These are phyloP conservation scores for Aurelia coerulea DNA, from an alignment of 30 jellyfish, hydroid and myxozoan species.

Conservation along the genomic window DNA sequence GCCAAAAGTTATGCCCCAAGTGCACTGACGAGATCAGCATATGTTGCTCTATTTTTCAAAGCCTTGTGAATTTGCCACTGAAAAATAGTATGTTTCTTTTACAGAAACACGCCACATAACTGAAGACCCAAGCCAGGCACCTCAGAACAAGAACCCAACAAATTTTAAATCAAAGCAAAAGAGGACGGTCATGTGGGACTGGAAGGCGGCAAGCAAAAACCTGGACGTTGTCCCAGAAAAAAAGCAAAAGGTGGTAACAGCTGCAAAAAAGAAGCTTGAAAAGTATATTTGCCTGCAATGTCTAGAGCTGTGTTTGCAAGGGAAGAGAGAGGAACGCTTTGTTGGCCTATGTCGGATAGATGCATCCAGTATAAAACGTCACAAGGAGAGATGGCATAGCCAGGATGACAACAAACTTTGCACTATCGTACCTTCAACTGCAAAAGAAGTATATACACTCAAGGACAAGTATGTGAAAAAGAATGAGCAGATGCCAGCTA, in stretches of 20 bases:
- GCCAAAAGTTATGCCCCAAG: no score
- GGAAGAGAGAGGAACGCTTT: constrained; percentile 34
- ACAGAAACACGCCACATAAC: no score
- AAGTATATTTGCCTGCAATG: constrained; percentile 34
- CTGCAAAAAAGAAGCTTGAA: background rate
- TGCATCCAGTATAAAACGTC: constrained; percentile 22
- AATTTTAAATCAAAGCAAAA: background rate
- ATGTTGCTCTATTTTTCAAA: no score
- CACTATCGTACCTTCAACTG: constrained; percentile 44
- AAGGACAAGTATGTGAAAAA: constrained; percentile 11
- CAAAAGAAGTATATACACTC: constrained; percentile 5
- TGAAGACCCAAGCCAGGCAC: no score
- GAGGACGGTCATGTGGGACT: constrained; percentile 30
- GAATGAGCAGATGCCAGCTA: background rate
- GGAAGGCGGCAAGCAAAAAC: constrained; percentile 5
- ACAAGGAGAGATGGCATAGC: constrained; percentile 61
- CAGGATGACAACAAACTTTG: constrained; percentile 21
- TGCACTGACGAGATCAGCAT: no score
- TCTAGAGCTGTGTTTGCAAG: constrained; percentile 24
- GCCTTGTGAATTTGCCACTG: no score
- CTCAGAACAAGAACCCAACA: no score
- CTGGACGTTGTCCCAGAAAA: background rate
- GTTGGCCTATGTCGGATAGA: constrained; percentile 36
- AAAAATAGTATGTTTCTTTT: no score
- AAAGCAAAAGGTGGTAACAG: background rate